Evolutionary conservation across 2,113 vertebrate genomes (phyloP), one percentile per base, ranked within the genome.

Genomic region (Festucalex cinctus): DNA sequence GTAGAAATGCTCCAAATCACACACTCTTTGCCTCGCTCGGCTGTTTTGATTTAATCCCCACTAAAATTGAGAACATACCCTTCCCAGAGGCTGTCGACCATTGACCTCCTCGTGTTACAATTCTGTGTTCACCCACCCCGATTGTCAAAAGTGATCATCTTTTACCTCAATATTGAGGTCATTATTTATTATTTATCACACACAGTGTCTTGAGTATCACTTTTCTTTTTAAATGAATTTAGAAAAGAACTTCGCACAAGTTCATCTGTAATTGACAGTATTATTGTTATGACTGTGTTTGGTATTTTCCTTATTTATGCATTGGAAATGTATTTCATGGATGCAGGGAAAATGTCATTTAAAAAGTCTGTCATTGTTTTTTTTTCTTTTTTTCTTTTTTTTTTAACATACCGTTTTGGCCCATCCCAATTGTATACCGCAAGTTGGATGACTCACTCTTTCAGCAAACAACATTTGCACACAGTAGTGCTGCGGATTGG

Each of bases 11-110:
- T 69, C 56, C 17, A 67, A 64, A 70, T 78, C 70, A 75, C 66
- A 70, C 36, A 24, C 37, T 70, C 77, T 78, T 79, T 79, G 66
- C 62, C 74, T 78, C 75, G 56, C 56, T 53, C 71, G 63, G 70
- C 74, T 71, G 68, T 79, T 85, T 83, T 79, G 66, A 83, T 83
- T 68, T 82, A 83, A 84, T 83, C 79, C 65, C 43, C 73, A 65
- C 64, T 59, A 79, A 84, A 83, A 83, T 60, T 8, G 26, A 78
- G 77, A 57, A 54, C 76, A 58, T 77, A 77, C 83, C 83, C 83
- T 86, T 87, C 75, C 85, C 73, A 39, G 20, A 66, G 75, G 83
- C 81, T 77, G 69, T 13, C 60, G 37, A 71, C 70, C 68, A 24
- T 35, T 64, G 69, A 39, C 63, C 26, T 39, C 54, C 61, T 67